Conservation (phyloP, 2,888 invertebrate species). For the Philhelius pedissequus region DNA sequence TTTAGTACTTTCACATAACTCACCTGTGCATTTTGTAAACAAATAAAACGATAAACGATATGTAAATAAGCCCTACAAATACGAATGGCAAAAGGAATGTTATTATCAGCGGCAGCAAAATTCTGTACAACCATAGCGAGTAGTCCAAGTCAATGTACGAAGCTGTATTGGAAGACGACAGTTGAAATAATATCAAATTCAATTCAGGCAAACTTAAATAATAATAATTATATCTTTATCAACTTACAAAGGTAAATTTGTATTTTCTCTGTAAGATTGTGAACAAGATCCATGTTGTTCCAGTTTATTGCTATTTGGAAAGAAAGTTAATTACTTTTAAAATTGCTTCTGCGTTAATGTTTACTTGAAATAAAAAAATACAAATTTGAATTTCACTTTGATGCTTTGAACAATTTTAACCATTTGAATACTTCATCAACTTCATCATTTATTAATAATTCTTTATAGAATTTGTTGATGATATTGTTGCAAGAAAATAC, state of each 20-base stretch:
- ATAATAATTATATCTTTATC: background rate
- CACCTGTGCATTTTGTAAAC: conserved; percentile 92
- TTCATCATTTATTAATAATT: background rate
- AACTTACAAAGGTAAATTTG: conserved; percentile 74
- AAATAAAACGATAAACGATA: conserved; percentile 90
- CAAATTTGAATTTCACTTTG: conserved; percentile 56
- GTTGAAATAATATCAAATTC: background rate
- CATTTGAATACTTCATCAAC: conserved; percentile 42
- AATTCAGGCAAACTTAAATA: background rate
- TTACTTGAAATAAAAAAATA: background rate
- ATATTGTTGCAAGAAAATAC: background rate
- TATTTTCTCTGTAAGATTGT: conserved; percentile 71
- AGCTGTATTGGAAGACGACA: conserved; percentile 79
- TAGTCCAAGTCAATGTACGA: conserved; percentile 91
- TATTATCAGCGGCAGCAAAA: conserved; percentile 89
- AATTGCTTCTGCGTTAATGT: background rate
- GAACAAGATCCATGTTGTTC: conserved; percentile 73
- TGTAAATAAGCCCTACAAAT: conserved; percentile 89
- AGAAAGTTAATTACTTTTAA: background rate
- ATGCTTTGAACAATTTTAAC: conserved; percentile 21
- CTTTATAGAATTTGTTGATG: background rate
- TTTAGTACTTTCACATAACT: conserved; percentile 64
- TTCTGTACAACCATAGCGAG: conserved; percentile 90
- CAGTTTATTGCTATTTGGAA: background rate
- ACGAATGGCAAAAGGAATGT: conserved; percentile 92